Evolutionary conservation across 1,140 invertebrate species (phyloP).

Genomic region (Achroia grisella): DNA sequence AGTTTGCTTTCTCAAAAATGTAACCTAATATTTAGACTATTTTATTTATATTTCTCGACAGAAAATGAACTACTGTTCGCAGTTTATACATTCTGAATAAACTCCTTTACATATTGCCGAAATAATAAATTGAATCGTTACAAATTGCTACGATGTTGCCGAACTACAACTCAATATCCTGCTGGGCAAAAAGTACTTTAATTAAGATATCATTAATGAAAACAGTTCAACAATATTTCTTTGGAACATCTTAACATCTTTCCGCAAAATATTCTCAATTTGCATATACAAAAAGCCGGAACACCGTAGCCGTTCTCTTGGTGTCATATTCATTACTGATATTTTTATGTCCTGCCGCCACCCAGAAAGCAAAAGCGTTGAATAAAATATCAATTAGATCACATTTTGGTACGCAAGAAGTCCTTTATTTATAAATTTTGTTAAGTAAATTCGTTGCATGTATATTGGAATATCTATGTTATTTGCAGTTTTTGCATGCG

Average conservation of each 20-base stretch:
- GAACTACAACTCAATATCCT: slow-evolving; percentile 6
- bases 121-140: too few relatives aligned
- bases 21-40: too few relatives aligned
- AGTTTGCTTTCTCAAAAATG: too few relatives aligned
- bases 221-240: too few relatives aligned
- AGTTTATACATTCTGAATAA: too few relatives aligned
- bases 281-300: slow-evolving; percentile 27
- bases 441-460: slow-evolving; percentile 59
- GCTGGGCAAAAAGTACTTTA: not conserved
- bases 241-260: slow-evolving; percentile 1
- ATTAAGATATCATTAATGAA: too few relatives aligned
- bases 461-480: slow-evolving; percentile 51
- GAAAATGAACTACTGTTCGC: too few relatives aligned
- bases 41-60: too few relatives aligned
- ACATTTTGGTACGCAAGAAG: slow-evolving; percentile 50
- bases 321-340: slow-evolving; percentile 51
- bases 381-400: slow-evolving; percentile 70
- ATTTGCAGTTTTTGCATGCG: slow-evolving; percentile 60
- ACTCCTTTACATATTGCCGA: too few relatives aligned
- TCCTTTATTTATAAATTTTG: slow-evolving; percentile 66
- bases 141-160: too few relatives aligned
- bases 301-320: slow-evolving; percentile 22
- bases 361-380: slow-evolving; percentile 60
- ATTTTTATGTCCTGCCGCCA: slow-evolving; percentile 49
- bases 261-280: slow-evolving; percentile 12